phyloP scores from a whole-genome alignment of 2,113 vertebrate species.

The Urocolius indicus region DNA sequence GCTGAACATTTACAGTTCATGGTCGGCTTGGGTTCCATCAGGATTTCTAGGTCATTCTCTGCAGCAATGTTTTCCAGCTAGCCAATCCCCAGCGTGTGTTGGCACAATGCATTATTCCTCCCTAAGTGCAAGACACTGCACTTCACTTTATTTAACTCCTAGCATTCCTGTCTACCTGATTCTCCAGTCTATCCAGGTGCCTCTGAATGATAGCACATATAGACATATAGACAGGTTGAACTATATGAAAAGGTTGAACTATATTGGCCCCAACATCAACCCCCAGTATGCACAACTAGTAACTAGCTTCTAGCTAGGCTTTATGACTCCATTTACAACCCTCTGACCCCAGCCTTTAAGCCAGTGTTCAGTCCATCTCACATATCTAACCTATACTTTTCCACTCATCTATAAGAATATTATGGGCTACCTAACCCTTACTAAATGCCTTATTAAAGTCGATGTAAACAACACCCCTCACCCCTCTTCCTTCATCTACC shows the following conservation, averaged over 20 bases:
- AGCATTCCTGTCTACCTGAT: background rate
- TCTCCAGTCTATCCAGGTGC: background rate
- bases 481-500: background rate
- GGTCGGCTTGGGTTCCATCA: background rate
- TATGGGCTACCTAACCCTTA: background rate
- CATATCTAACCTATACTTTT: background rate
- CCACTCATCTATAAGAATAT: background rate
- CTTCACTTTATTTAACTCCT: background rate
- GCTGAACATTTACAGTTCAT: background rate
- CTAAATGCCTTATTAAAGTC: background rate
- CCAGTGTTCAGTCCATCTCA: background rate
- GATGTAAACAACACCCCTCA: background rate
- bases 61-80: background rate
- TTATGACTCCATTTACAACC: background rate
- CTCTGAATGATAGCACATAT: background rate
- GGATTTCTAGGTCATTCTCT: background rate
- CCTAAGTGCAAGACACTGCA: background rate
- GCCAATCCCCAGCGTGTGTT: background rate
- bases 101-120: background rate
- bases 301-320: background rate
- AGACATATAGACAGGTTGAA: background rate
- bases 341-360: background rate
- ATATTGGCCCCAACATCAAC: background rate
- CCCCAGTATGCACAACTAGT: background rate
- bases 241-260: background rate